These are phyloP conservation scores for Pomacea maculata DNA, from an alignment of 1,140 invertebrate genomes.

Conservation along the genomic window DNA sequence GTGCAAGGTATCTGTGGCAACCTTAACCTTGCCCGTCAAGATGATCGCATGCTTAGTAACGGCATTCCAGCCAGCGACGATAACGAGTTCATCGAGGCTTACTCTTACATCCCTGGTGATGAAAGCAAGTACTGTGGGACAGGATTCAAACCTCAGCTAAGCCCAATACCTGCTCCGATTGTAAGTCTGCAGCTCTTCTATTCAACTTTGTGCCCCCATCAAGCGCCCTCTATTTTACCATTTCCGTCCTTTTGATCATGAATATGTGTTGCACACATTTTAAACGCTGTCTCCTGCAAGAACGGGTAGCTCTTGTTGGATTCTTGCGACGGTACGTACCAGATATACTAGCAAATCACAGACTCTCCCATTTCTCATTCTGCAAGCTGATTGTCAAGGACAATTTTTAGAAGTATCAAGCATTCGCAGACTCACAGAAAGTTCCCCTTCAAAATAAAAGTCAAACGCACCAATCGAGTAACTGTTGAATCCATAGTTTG, in stretches of 20 bases:
- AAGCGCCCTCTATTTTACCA: not conserved
- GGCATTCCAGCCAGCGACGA: not conserved
- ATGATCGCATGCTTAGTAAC: slow-evolving; percentile 23
- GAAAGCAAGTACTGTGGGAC: not conserved
- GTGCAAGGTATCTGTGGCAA: slow-evolving; percentile 30
- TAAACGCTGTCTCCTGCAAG: too few relatives aligned
- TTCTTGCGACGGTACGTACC: too few relatives aligned
- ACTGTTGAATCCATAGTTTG: not conserved
- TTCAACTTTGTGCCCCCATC: too few relatives aligned
- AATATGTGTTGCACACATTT: not conserved
- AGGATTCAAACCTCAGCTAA: not conserved
- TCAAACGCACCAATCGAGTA: not conserved
- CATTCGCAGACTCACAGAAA: not conserved
- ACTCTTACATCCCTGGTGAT: not conserved
- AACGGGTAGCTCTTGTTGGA: too few relatives aligned
- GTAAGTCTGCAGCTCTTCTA: not conserved
- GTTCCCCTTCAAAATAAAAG: not conserved
- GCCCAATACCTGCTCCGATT: not conserved
- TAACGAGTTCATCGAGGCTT: slow-evolving; percentile 23
- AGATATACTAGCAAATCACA: too few relatives aligned
- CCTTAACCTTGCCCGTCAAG: slow-evolving; percentile 17
- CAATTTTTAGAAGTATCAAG: not conserved
- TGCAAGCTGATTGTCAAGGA: not conserved
- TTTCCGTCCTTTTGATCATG: not conserved
- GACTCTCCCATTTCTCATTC: not conserved